A percentile compares a stretch with the other conserved stretches of the same genome.
Evolutionary conservation across 2,113 vertebrate species (phyloP).

Genomic region (Engystomops pustulosus): DNA sequence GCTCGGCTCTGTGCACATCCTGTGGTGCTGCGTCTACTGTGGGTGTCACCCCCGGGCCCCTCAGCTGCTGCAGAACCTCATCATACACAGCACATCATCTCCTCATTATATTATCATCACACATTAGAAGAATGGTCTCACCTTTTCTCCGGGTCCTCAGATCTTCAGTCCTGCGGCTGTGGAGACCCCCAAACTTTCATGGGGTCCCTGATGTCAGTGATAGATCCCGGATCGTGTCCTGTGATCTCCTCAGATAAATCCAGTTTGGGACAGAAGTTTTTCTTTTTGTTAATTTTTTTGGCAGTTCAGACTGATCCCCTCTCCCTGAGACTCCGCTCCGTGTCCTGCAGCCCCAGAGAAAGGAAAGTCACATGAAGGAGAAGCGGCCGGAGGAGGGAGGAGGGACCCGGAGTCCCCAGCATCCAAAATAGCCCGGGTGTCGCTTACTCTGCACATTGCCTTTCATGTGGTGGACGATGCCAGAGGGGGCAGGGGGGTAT

Average conservation of each 20-base stretch:
- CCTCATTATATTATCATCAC: background rate
- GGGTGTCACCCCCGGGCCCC: no score
- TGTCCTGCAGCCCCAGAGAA: constrained; percentile 75
- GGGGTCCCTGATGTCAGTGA: background rate
- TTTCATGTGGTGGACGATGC: constrained; percentile 64
- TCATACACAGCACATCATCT: background rate
- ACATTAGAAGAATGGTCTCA: background rate
- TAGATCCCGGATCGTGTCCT: background rate
- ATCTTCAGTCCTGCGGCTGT: background rate
- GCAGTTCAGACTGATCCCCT: constrained; percentile 47
- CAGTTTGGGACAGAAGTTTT: constrained; percentile 38
- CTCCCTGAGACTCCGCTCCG: background rate
- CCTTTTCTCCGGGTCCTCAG: background rate
- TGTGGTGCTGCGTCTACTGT: no score
- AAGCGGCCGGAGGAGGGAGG: constrained; percentile 55
- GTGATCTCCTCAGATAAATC: background rate
- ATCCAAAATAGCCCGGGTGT: constrained; percentile 90
- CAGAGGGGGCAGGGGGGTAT: background rate
- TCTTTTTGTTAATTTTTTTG: background rate
- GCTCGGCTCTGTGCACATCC: no score
- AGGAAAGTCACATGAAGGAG: constrained; percentile 69
- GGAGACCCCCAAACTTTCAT: background rate
- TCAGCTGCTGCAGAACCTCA: constrained; percentile 1
- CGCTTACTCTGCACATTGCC: constrained; percentile 75
- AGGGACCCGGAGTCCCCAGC: constrained; percentile 34